These are phyloP conservation scores for Anoplophora glabripennis DNA, from an alignment of 1,140 invertebrate genomes.

Conservation along the genomic window DNA sequence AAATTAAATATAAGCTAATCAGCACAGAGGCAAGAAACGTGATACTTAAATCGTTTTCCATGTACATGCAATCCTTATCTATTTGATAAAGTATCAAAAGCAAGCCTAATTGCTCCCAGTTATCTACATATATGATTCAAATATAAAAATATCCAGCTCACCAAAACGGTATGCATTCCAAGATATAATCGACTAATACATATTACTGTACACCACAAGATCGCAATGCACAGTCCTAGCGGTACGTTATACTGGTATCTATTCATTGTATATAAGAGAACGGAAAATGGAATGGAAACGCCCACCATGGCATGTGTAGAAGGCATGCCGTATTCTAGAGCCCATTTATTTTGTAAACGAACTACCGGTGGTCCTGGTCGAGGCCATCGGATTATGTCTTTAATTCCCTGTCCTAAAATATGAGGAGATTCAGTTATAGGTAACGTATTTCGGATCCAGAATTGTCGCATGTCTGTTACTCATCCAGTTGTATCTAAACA, in stretches of 20 bases:
- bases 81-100: slow-evolving; percentile 14
- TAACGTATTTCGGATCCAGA: too few species aligned
- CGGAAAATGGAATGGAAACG: slow-evolving; percentile 79
- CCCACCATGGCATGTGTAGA: slow-evolving; percentile 92
- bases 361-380: slow-evolving; percentile 80
- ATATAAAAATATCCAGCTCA: slow-evolving; percentile 48
- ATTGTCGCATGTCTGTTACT: neutral
- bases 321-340: slow-evolving; percentile 89
- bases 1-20: too few species aligned
- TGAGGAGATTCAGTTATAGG: neutral
- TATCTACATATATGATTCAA: too few species aligned
- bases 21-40: too few species aligned
- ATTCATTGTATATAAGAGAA: slow-evolving; percentile 74
- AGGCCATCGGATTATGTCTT: slow-evolving; percentile 84
- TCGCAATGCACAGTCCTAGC: slow-evolving; percentile 55
- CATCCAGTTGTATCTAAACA: too few species aligned
- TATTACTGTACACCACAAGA: slow-evolving; percentile 71
- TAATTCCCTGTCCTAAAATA: slow-evolving; percentile 74
- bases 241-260: slow-evolving; percentile 73
- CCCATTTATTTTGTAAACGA: slow-evolving; percentile 81
- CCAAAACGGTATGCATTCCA: slow-evolving; percentile 88
- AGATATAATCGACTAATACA: slow-evolving; percentile 84
- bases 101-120: too few species aligned
- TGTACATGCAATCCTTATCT: too few species aligned
- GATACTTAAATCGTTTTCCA: too few species aligned